These are phyloP conservation scores for Ceratosolen solmsi DNA, from an alignment of 1,140 invertebrate genomes.

Conservation along the genomic window DNA sequence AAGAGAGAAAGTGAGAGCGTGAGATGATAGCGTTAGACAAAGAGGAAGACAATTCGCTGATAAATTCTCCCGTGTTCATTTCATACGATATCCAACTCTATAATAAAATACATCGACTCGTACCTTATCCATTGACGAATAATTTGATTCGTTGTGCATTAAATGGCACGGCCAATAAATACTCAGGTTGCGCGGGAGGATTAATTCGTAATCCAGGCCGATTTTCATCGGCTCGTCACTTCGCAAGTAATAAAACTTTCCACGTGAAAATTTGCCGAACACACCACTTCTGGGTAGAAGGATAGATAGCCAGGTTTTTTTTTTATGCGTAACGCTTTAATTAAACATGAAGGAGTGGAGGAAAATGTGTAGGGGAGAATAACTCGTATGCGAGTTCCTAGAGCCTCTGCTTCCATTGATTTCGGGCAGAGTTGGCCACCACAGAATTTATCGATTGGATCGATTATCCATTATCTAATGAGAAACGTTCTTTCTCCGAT, in stretches of 20 bases:
- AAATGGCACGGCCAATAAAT: not conserved
- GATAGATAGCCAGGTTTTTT: conserved; percentile 16
- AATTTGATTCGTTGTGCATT: not conserved
- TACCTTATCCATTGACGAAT: not conserved
- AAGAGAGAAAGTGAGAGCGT: no score
- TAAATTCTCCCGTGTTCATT: not conserved
- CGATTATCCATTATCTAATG: not conserved
- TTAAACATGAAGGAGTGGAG: conserved; percentile 14
- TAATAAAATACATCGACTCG: not conserved
- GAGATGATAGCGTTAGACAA: not conserved
- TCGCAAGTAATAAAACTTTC: conserved; percentile 41
- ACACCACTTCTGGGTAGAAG: not conserved
- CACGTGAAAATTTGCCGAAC: conserved; percentile 6
- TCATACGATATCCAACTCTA: not conserved
- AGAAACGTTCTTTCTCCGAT: conserved; percentile 25
- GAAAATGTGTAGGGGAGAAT: no score
- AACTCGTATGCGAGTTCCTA: not conserved
- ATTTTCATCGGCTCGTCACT: conserved; percentile 17
- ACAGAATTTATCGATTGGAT: no score
- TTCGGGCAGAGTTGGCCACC: not conserved
- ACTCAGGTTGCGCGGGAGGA: not conserved
- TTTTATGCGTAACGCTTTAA: conserved; percentile 26
- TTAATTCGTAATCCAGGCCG: conserved; percentile 8
- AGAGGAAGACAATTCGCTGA: not conserved
- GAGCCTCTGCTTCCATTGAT: not conserved